Evolutionary conservation across 1,140 invertebrate genomes (phyloP).

Genomic region (Megalonaias nervosa): DNA sequence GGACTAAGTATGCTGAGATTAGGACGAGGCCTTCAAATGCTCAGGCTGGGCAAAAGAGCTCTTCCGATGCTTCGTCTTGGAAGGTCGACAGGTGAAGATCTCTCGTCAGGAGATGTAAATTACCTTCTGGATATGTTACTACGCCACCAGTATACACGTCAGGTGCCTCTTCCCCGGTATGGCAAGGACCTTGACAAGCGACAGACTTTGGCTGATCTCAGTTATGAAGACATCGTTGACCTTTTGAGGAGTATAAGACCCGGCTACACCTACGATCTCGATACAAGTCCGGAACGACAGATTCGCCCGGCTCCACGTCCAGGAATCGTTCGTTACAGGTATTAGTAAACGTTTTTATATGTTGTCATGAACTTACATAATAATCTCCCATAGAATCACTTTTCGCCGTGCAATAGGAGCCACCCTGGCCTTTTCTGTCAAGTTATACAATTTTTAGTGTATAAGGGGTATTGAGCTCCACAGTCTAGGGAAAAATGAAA

Average conservation of each 20-base stretch:
- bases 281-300: constrained; percentile 28
- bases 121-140: constrained; percentile 25
- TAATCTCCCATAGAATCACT: too few species aligned
- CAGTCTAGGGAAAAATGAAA: too few species aligned
- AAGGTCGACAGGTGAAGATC: constrained; percentile 17
- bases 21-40: constrained; percentile 60
- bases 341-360: not conserved
- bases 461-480: too few species aligned
- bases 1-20: constrained; percentile 59
- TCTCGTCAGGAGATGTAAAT: constrained; percentile 16
- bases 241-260: constrained; percentile 15
- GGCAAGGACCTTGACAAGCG: constrained; percentile 36
- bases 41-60: constrained; percentile 49
- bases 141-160: constrained; percentile 27
- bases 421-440: too few species aligned
- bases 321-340: constrained; percentile 23
- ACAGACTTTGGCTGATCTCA: constrained; percentile 13
- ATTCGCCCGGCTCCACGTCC: constrained; percentile 47
- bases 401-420: too few species aligned
- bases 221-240: constrained; percentile 21
- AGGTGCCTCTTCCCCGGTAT: constrained; percentile 52
- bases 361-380: too few species aligned
- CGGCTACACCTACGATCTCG: constrained; percentile 28
- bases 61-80: constrained; percentile 43
- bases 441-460: too few species aligned